Conservation (phyloP, 2,797 vertebrate species). For the Malurus splendens region DNA sequence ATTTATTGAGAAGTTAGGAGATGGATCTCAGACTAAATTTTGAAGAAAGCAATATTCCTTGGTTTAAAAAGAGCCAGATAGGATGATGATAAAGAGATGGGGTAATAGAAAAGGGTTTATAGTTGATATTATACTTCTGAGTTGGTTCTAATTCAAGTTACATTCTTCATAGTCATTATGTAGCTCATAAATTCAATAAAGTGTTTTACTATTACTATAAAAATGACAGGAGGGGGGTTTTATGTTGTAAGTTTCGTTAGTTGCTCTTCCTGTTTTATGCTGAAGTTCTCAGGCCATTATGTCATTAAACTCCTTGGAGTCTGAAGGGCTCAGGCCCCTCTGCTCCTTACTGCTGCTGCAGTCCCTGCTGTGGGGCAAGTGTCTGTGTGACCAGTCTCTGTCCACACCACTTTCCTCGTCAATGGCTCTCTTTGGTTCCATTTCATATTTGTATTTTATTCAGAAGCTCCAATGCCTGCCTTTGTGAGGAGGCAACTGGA, state of each 20-base stretch:
- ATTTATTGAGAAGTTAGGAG: constrained; percentile 53
- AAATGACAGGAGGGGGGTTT: constrained; percentile 84
- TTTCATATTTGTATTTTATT: not conserved
- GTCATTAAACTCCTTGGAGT: constrained; percentile 76
- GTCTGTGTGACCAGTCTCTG: not conserved
- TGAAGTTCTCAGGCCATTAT: constrained; percentile 75
- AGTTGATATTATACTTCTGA: constrained; percentile 88
- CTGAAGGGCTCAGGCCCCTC: constrained; percentile 71
- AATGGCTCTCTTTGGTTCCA: not conserved
- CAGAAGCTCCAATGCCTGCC: not conserved
- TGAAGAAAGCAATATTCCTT: constrained; percentile 59
- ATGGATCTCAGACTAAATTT: constrained; percentile 40
- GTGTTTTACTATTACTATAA: constrained; percentile 83
- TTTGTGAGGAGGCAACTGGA: not conserved
- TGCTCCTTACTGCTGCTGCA: not conserved
- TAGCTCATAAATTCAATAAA: constrained; percentile 96
- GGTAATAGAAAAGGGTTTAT: constrained; percentile 83
- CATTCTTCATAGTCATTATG: constrained; percentile 95
- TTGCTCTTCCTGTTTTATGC: constrained; percentile 78
- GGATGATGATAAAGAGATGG: constrained; percentile 64
- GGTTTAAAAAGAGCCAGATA: constrained; percentile 45
- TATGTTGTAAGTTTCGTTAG: constrained; percentile 80
- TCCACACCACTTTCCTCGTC: not conserved
- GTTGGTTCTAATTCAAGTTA: constrained; percentile 97
- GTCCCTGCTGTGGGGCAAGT: not conserved